Conservation (phyloP, 2,113 vertebrate genomes). For the Sterrhoptilus dennistouni region DNA sequence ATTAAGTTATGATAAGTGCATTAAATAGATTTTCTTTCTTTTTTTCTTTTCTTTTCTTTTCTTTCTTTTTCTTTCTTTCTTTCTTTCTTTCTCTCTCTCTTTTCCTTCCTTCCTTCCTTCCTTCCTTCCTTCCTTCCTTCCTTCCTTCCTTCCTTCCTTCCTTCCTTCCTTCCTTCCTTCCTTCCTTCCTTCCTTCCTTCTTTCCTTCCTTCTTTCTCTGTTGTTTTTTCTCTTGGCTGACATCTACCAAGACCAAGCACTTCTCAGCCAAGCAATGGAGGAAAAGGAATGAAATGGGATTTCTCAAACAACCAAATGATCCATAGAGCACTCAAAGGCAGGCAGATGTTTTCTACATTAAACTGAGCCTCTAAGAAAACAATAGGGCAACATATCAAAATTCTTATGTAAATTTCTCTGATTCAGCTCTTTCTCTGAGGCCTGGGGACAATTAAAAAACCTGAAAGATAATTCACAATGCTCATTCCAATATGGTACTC, state of each 20-base stretch:
- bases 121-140: not conserved
- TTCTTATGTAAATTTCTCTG: slow-evolving; percentile 22
- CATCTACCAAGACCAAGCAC: not conserved
- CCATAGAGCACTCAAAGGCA: not conserved
- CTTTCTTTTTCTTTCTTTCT: not conserved
- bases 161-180: not conserved
- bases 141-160: accelerated
- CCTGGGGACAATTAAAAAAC: not conserved
- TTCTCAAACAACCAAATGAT: slow-evolving; percentile 14
- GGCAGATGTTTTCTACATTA: slow-evolving; percentile 40
- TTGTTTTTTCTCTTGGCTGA: not conserved
- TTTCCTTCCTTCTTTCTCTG: accelerated
- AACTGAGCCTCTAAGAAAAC: slow-evolving; percentile 41
- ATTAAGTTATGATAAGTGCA: not conserved
- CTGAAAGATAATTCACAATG: not conserved
- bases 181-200: accelerated
- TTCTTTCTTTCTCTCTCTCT: too few relatives aligned
- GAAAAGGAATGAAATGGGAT: not conserved
- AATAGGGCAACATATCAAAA: slow-evolving; percentile 20
- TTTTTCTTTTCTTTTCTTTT: accelerated
- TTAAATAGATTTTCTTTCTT: not conserved
- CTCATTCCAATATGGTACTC: not conserved
- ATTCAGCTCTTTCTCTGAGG: slow-evolving; percentile 9
- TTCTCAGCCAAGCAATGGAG: not conserved
- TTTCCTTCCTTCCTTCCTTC: not conserved